Conservation (phyloP, 2,113 vertebrate species). For the Bujurquina vittata region DNA sequence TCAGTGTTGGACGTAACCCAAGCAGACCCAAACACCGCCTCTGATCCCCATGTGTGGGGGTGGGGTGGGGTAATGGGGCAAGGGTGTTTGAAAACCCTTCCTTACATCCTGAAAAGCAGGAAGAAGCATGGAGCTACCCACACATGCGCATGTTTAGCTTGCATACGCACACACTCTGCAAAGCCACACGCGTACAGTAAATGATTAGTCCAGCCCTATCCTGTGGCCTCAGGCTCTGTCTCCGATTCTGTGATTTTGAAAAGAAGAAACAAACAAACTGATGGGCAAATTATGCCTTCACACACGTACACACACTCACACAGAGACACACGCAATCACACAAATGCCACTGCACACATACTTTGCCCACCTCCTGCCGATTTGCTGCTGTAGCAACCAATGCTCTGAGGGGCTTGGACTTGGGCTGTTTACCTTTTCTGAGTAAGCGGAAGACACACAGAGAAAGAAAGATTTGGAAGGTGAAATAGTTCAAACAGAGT, state of each 20-base stretch:
- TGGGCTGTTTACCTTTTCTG: constrained; percentile 47
- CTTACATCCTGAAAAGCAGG: constrained; percentile 46
- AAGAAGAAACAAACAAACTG: constrained; percentile 68
- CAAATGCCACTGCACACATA: constrained; percentile 34
- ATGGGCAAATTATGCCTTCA: constrained; percentile 48
- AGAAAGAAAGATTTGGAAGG: constrained; percentile 26
- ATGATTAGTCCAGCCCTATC: constrained; percentile 46
- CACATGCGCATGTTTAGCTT: constrained; percentile 18
- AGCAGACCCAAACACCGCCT: constrained; percentile 46
- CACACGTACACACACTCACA: constrained; percentile 19
- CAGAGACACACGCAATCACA: constrained; percentile 22
- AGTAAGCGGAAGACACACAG: constrained; percentile 19
- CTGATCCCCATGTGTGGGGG: background rate
- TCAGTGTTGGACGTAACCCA: constrained; percentile 56
- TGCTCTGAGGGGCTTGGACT: constrained; percentile 27
- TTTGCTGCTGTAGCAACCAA: constrained; percentile 45
- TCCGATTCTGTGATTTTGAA: constrained; percentile 61
- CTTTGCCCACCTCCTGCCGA: constrained; percentile 40
- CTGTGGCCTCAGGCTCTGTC: constrained; percentile 44
- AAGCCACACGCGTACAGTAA: constrained; percentile 38
- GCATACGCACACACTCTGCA: background rate
- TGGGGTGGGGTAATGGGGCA: background rate
- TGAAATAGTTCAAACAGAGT: constrained; percentile 40
- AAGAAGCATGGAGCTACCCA: constrained; percentile 36
- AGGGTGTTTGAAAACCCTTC: constrained; percentile 12